A percentile compares a stretch with the other conserved stretches of the same genome.
phyloP scores from a whole-genome alignment of 2,888 invertebrate species.

The Metacarcinus magister region DNA sequence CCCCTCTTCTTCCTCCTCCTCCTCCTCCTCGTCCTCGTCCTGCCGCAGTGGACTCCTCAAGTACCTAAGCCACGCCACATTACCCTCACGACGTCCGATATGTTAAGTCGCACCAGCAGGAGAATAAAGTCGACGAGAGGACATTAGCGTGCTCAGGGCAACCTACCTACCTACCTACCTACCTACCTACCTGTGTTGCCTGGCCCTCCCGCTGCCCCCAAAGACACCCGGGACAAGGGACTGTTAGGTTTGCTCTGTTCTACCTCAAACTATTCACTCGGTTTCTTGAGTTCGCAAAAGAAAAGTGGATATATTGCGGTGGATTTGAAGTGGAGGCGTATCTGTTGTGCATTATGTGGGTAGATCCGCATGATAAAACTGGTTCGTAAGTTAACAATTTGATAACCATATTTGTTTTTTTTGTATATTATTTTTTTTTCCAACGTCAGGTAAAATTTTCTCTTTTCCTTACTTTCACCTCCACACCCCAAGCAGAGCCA shows the following conservation, averaged over 20 bases:
- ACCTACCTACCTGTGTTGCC: neutral
- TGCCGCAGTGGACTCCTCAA: neutral
- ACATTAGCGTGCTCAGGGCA: neutral
- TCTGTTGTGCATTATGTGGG: neutral
- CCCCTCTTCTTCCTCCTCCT: neutral
- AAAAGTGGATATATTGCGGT: neutral
- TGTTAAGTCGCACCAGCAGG: neutral
- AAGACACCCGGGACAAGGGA: neutral
- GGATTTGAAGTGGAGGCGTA: neutral
- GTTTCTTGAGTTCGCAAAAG: neutral
- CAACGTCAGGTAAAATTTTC: neutral
- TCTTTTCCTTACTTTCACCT: neutral
- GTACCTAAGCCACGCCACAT: neutral
- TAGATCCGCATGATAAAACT: neutral
- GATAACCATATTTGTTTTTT: neutral
- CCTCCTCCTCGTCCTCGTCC: neutral
- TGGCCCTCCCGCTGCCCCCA: neutral
- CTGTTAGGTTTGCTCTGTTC: no score
- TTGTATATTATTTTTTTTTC: neutral
- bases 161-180: neutral
- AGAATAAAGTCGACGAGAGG: slow-evolving; percentile 26
- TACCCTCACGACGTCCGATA: slow-evolving; percentile 12
- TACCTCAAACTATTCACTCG: neutral
- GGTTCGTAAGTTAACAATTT: neutral
- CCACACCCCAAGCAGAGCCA: neutral